phyloP scores from a whole-genome alignment of 2,888 invertebrate genomes.

The Cataglyphis cursor region DNA sequence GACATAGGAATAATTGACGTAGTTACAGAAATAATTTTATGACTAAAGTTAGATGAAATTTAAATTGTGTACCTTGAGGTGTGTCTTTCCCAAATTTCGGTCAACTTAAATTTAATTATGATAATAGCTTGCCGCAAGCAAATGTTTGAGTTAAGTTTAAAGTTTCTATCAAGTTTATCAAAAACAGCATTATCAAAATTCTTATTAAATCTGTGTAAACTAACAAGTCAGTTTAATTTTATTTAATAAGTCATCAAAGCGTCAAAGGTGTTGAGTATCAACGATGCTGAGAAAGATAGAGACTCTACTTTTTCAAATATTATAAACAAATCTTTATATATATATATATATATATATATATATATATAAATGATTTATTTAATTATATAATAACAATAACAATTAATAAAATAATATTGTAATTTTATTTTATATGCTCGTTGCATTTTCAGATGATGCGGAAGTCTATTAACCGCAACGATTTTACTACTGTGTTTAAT shows the following conservation, averaged over 20 bases:
- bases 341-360: neutral
- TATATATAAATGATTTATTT: constrained; percentile 4
- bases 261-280: neutral
- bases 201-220: neutral
- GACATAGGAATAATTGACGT: constrained; percentile 26
- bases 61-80: neutral
- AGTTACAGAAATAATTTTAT: constrained; percentile 21
- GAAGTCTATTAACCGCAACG: neutral
- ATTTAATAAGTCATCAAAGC: neutral
- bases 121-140: neutral
- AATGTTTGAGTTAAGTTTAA: constrained; percentile 23
- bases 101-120: constrained; percentile 22
- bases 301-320: neutral
- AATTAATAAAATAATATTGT: constrained; percentile 14
- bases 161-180: neutral
- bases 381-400: neutral
- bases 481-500: constrained; percentile 10
- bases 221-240: neutral
- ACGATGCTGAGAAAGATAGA: too few relatives aligned
- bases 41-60: constrained; percentile 22
- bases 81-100: constrained; percentile 15
- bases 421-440: neutral
- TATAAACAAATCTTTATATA: neutral
- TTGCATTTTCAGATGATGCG: neutral
- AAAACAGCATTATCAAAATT: neutral